Base-by-base conservation (phyloP, 2,797 vertebrate species). In the Chanos chanos region DNA sequence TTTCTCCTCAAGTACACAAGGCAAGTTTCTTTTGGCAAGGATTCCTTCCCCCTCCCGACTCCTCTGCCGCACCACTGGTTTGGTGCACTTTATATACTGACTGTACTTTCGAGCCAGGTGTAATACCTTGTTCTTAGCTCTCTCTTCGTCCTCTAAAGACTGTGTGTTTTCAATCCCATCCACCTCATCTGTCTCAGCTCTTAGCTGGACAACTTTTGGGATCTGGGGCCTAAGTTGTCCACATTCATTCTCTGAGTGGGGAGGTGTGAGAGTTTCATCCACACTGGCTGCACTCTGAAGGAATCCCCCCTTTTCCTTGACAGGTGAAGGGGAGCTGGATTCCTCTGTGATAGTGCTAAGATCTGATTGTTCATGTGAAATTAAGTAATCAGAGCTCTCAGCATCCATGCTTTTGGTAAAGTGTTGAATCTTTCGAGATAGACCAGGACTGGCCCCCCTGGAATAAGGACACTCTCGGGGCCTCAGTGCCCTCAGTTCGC, bases 71-170 rank as follows among this genome's bases (percentile, higher is more conserved):
- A 67, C 1, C 0, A 33, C 33, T 0, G 87, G 73, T 2, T 74
- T 85, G 44, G 64, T 78, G 37, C 72, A 84, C 81, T 91, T 95
- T 70, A 94, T 87, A 24, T 89, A 83, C 62, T 95, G 94, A 79
- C 94, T 97, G 80, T 93, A 97, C 68, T 90, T 92, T 15, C 93
- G 90, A 0, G 92, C 94, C 75, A 98, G 83, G 72, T 93, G 83
- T 27, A 90, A 91, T 25, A 98, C 95, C 81, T 90, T 95, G 75
- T 83, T 92, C 74, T 88, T 83, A 0, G 80, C 58, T 0, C 66
- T 73, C 60, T 92, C 89, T 0, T 27, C 54, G 12, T 91, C 59
- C 0, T 78, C 68, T 28, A 7, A 18, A 0, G 78, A 69, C 30
- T 15, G 34, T 45, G 54, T 61, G 10, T 59, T 52, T 2, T 47